Evolutionary conservation across 2,113 vertebrate genomes (phyloP).

Genomic region (Hippocampus abdominalis): DNA sequence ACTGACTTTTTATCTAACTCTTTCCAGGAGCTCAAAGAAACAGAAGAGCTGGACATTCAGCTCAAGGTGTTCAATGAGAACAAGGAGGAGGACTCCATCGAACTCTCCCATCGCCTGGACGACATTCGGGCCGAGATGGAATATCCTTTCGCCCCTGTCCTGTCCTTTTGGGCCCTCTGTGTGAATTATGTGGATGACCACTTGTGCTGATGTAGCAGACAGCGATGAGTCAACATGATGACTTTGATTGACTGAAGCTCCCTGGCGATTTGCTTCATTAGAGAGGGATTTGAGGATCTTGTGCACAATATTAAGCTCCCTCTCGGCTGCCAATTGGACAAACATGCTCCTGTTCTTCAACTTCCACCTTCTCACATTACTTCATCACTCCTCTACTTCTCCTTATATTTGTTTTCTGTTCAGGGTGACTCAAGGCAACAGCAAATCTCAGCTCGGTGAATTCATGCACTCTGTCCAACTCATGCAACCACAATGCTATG

Average conservation of each 20-base stretch:
- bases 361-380: constrained; percentile 16
- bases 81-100: constrained; percentile 94
- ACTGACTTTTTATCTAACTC: constrained; percentile 4
- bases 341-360: constrained; percentile 43
- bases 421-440: not conserved
- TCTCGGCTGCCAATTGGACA: constrained; percentile 44
- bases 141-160: constrained; percentile 85
- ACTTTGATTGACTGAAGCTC: constrained; percentile 48
- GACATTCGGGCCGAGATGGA: constrained; percentile 98
- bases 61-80: constrained; percentile 98
- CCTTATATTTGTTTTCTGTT: constrained; percentile 2
- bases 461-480: not conserved
- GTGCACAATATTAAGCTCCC: constrained; percentile 46
- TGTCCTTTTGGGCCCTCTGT: constrained; percentile 11
- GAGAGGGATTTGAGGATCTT: constrained; percentile 62
- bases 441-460: not conserved
- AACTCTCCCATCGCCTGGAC: constrained; percentile 90
- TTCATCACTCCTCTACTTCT: not conserved
- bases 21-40: constrained; percentile 89
- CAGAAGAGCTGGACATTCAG: constrained; percentile 98
- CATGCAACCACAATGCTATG: not conserved
- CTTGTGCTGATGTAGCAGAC: constrained; percentile 4
- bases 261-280: constrained; percentile 56
- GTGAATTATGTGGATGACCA: constrained; percentile 42
- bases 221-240: constrained; percentile 30